Percentiles rank a stretch among this genome's conserved stretches.
phyloP scores from a whole-genome alignment of 1,140 invertebrate genomes.

The Drosophila prosaltans region DNA sequence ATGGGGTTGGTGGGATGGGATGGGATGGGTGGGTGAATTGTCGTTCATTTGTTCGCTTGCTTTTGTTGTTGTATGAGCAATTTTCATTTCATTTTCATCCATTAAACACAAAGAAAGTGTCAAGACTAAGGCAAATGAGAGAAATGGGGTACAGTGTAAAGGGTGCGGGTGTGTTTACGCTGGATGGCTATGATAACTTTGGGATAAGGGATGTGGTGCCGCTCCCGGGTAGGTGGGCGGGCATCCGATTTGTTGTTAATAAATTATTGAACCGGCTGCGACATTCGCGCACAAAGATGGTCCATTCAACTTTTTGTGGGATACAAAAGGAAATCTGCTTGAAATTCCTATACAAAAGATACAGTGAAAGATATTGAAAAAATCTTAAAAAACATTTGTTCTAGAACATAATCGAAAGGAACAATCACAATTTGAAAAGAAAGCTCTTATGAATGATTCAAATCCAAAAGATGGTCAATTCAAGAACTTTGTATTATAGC shows the following conservation, averaged over 20 bases:
- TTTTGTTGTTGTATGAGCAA: slow-evolving; percentile 63
- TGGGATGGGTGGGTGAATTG: neutral
- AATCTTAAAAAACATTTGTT: too few relatives aligned
- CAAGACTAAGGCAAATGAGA: neutral
- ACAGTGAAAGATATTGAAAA: slow-evolving; percentile 2
- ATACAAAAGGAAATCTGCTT: slow-evolving; percentile 19
- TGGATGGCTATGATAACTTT: slow-evolving; percentile 13
- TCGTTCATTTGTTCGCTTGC: slow-evolving; percentile 1
- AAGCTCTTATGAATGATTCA: too few relatives aligned
- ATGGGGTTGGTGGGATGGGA: neutral
- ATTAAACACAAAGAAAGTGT: slow-evolving; percentile 57
- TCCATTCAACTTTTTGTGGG: slow-evolving; percentile 51
- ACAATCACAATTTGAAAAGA: too few relatives aligned
- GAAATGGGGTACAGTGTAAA: too few relatives aligned
- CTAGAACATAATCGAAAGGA: too few relatives aligned
- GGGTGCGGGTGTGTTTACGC: too few relatives aligned
- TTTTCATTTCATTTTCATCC: slow-evolving; percentile 53
- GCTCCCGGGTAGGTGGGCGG: neutral
- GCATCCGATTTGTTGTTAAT: slow-evolving; percentile 28
- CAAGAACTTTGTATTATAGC: too few relatives aligned
- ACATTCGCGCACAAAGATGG: slow-evolving; percentile 36
- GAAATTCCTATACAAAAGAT: neutral
- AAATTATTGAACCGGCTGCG: slow-evolving; percentile 68
- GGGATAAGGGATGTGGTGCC: neutral
- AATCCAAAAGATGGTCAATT: too few relatives aligned